These are phyloP conservation scores for Corythoichthys intestinalis DNA, from an alignment of 2,113 vertebrate species.

Conservation along the genomic window DNA sequence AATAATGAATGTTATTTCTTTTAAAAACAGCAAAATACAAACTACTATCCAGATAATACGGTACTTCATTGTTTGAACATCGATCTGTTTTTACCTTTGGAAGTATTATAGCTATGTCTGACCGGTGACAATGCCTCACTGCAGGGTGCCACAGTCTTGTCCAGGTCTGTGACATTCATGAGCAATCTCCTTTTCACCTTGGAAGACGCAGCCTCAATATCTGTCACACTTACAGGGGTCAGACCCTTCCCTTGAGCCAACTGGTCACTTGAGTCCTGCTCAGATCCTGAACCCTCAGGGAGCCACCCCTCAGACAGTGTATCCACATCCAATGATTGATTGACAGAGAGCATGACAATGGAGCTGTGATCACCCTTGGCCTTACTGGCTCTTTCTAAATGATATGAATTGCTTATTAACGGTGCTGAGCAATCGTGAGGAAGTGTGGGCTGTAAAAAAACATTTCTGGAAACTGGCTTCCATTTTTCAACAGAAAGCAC, in stretches of 20 bases:
- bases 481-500: slow-evolving; percentile 39
- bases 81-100: slow-evolving; percentile 46
- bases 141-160: slow-evolving; percentile 4
- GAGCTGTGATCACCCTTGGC: slow-evolving; percentile 8
- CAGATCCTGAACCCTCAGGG: slow-evolving; percentile 15
- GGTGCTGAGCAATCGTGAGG: slow-evolving; percentile 11
- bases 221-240: slow-evolving; percentile 50
- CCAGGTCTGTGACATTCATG: slow-evolving; percentile 48
- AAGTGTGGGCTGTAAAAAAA: neutral
- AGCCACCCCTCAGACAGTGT: slow-evolving; percentile 62
- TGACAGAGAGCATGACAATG: slow-evolving; percentile 34
- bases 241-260: slow-evolving; percentile 27
- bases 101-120: slow-evolving; percentile 38
- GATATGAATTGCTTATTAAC: slow-evolving; percentile 34
- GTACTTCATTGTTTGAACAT: neutral
- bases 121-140: neutral
- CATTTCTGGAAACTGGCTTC: slow-evolving; percentile 33
- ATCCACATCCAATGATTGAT: slow-evolving; percentile 66
- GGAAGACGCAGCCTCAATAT: slow-evolving; percentile 29
- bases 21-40: too few species aligned
- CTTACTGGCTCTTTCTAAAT: slow-evolving; percentile 3
- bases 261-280: slow-evolving; percentile 1
- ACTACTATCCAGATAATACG: neutral
- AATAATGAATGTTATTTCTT: too few species aligned
- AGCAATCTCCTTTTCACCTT: slow-evolving; percentile 70